Base-by-base conservation (phyloP, 1,140 invertebrate genomes). In the Batillaria attramentaria region DNA sequence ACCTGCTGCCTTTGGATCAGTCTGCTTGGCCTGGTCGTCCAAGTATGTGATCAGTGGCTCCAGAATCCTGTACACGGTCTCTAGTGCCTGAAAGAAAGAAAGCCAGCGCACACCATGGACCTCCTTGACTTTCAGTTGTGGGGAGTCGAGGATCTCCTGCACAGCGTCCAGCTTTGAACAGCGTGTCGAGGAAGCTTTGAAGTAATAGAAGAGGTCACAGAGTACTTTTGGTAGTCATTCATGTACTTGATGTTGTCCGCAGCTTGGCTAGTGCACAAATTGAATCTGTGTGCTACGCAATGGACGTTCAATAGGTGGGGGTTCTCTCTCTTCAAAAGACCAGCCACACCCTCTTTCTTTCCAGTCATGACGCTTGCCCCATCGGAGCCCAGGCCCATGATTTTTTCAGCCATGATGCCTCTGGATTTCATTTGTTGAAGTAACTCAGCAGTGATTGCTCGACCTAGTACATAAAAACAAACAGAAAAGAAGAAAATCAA, bases 331-430 rank as follows among this genome's bases (percentile, higher is more conserved):
- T 41, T 73, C 65, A 81, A 18, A 6, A 42, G 24, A 35, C 80
- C 78, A 42, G 70, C 37, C 4, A 77, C 60, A 39, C 83, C 83
- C 65, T 84, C 78, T 24, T 72, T 60, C 24, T 35, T 28, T 1
- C 83, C 83, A 16, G 78, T 84, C 80, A 82, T 82, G 2, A 81
- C 83, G 24, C 54, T 42, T 39, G 80, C 78, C 1, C 83, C 83
- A 66, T 79, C 83, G 31, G 80, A 70, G 5, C 80, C 83, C n/a
- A 83, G 66, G 20, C 79, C 81, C 20, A 81, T 57, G 24, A 83
- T 39, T 46, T 81, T 83, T 8, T n/a, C n/a, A n/a, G n/a, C n/a
- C n/a, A n/a, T n/a, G 5, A 39, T 33, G n/a, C 2, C 28, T 39
- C 13, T 37, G 69, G 8, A 37, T 76, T 62, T 39, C 68, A 28